Conservation (phyloP, 2,113 vertebrate genomes). For the Asarcornis scutulata region DNA sequence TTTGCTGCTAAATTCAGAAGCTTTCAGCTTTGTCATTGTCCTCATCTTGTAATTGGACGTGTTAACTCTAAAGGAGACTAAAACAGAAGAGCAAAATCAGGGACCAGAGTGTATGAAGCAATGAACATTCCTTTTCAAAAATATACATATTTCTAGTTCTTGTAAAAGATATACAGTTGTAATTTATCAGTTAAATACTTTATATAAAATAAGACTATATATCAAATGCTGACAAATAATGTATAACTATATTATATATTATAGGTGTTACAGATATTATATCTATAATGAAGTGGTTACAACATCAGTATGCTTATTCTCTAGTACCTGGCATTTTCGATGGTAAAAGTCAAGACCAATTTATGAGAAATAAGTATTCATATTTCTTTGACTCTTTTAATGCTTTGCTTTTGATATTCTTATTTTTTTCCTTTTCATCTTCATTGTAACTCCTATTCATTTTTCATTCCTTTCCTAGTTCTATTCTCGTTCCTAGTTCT, state of each 20-base stretch:
- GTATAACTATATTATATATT: neutral
- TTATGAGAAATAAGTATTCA: neutral
- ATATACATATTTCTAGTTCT: neutral
- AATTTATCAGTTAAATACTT: neutral
- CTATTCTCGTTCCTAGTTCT: neutral
- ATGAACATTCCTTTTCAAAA: neutral
- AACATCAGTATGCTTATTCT: neutral
- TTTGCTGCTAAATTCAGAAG: constrained; percentile 22
- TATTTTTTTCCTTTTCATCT: neutral
- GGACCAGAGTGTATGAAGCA: neutral
- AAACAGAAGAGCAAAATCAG: neutral
- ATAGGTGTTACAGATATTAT: no score
- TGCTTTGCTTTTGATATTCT: neutral
- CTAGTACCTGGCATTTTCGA: neutral
- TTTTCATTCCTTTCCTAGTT: neutral
- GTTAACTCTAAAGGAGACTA: neutral
- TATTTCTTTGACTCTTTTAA: neutral
- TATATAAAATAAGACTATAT: neutral
- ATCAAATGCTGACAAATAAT: neutral
- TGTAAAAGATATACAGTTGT: neutral
- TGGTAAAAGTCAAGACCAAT: neutral
- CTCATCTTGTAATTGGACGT: constrained; percentile 18
- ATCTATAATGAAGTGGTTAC: neutral
- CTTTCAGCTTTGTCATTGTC: constrained; percentile 26
- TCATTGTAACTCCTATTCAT: neutral